Base-by-base conservation (phyloP, 2,113 vertebrate genomes). In the Chionis minor region DNA sequence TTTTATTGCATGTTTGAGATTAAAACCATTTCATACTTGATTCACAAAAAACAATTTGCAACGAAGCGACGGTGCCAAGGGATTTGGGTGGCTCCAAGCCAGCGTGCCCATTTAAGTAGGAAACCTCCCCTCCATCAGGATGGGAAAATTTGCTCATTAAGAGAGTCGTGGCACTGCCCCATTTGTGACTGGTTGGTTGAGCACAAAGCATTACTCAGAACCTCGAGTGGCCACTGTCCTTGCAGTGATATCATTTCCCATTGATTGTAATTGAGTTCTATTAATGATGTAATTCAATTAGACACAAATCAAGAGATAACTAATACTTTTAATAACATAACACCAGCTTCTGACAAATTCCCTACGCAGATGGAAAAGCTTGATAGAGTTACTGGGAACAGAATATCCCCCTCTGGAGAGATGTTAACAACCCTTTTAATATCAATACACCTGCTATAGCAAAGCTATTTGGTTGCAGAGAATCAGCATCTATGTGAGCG, bases 221-320 rank as follows among this genome's bases (percentile, higher is more conserved):
- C 44, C 54, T 66, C 22, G 12, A 61, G 49, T 14, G 54, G 52
- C 75, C 27, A 2, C 55, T 30, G 59, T 49, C 78, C 72, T 83
- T 7, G 35, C 20, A 4, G 78, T 26, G 32, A 13, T 32, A 47
- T 27, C 62, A n/a, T 47, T 49, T 32, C 2, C 55, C 72, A 42
- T 30, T 19, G 65, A 59, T 56, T 54, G 63, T 54, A 81, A 85
- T 58, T 35, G 52, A 63, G 35, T 66, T 67, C 70, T 67, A 35
- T 52, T 94, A 80, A 88, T 58, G 44, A 86, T 35, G 54, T 35
- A 67, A 86, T 72, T 88, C 80, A 91, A 91, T 96, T 93, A 94
- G 73, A 54, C 62, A 17, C 56, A 33, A 82, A 82, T 71, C 71
- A 63, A 91, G 92, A 80, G 86, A 42, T 49, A 80, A 88, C 51